Percentiles rank a stretch among this genome's conserved stretches.
phyloP scores from a whole-genome alignment of 2,797 vertebrate genomes.

The Thalassophryne amazonica region DNA sequence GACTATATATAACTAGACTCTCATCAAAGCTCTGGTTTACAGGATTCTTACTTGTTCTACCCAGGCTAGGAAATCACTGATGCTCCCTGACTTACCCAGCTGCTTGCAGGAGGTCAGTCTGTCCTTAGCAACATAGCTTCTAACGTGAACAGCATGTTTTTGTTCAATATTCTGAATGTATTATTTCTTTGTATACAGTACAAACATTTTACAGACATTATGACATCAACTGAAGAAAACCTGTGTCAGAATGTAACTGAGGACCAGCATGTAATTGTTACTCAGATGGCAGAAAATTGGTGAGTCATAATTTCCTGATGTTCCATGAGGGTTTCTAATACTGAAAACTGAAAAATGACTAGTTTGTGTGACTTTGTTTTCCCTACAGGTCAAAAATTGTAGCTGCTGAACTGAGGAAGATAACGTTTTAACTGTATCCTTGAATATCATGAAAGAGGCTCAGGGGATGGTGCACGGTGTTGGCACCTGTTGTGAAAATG shows the following conservation, averaged over 20 bases:
- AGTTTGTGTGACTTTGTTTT: not conserved
- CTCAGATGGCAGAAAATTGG: conserved; percentile 41
- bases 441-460: not conserved
- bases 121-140: not conserved
- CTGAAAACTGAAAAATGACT: not conserved
- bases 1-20: not conserved
- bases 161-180: not conserved
- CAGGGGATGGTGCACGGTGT: not conserved
- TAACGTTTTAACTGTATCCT: conserved; percentile 80
- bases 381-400: conserved; percentile 62
- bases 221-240: conserved; percentile 15
- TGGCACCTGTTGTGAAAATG: not conserved
- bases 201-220: not conserved
- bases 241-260: not conserved
- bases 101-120: conserved; percentile 62
- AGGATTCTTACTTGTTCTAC: conserved; percentile 71
- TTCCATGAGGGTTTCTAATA: not conserved
- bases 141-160: not conserved
- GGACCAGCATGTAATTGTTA: conserved; percentile 13
- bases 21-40: not conserved
- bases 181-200: conserved; percentile 39
- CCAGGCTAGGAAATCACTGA: conserved; percentile 55
- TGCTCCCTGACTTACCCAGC: conserved; percentile 37
- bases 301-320: conserved; percentile 33
- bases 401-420: conserved; percentile 75